phyloP scores from a whole-genome alignment of 2,113 vertebrate genomes.

The Herpetotheres cachinnans region DNA sequence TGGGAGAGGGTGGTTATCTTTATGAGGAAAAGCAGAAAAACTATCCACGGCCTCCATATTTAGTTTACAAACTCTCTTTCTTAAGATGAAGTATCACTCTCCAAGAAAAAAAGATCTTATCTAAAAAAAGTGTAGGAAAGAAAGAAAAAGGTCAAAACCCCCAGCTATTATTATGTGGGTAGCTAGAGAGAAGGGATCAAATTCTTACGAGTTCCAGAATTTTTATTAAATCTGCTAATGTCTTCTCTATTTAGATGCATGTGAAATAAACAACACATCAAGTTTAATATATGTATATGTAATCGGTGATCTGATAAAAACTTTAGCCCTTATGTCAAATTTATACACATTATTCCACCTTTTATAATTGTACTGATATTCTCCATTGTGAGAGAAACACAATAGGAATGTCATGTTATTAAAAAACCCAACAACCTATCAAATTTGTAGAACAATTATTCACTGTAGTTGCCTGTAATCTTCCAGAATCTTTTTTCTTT shows the following conservation, averaged over 20 bases:
- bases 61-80: background rate
- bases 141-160: background rate
- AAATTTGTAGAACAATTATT: conserved; percentile 17
- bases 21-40: background rate
- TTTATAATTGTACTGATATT: background rate
- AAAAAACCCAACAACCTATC: background rate
- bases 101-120: background rate
- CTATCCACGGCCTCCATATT: background rate
- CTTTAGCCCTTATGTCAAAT: background rate
- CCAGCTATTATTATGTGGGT: background rate
- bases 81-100: background rate
- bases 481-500: conserved; percentile 17
- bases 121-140: background rate
- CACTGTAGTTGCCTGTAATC: conserved; percentile 10
- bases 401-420: conserved; percentile 26
- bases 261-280: background rate
- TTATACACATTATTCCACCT: background rate
- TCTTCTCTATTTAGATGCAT: background rate
- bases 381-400: background rate
- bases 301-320: background rate
- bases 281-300: background rate
- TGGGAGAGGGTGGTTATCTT: background rate
- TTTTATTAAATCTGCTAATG: background rate
- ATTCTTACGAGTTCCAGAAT: background rate
- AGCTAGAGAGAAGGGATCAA: background rate